Conservation (phyloP, 2,888 invertebrate species). For the Dolichopus griseipennis region DNA sequence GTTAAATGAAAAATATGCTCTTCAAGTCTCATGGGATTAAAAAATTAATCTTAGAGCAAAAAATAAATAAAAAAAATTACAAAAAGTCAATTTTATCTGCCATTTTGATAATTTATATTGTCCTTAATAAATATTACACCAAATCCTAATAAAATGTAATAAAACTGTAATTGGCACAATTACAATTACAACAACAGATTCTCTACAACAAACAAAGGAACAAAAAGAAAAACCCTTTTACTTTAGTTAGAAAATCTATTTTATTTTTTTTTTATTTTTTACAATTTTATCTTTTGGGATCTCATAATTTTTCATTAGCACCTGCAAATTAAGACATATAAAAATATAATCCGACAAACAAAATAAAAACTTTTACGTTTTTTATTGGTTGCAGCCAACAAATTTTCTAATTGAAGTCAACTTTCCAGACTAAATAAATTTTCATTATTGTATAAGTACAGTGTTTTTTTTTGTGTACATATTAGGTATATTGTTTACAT, state of each 20-base stretch:
- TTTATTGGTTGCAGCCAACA: not conserved
- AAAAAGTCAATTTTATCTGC: not conserved
- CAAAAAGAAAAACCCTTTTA: not conserved
- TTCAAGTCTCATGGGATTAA: no score
- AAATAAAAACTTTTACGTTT: not conserved
- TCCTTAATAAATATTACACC: not conserved
- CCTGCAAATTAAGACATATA: not conserved
- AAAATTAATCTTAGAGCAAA: not conserved
- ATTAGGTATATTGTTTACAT: not conserved
- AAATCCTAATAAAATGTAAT: not conserved
- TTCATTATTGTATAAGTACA: not conserved
- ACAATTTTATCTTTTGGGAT: not conserved
- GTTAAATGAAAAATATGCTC: no score
- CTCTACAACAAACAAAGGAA: no score
- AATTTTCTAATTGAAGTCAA: not conserved
- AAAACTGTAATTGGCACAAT: not conserved
- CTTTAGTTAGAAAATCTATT: no score
- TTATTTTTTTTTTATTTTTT: not conserved
- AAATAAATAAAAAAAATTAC: no score
- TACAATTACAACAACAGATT: not conserved
- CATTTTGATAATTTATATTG: not conserved
- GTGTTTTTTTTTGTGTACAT: not conserved
- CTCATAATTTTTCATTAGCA: constrained; percentile 3
- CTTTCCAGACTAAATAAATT: constrained; percentile 4
- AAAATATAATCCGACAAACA: not conserved